Conservation (phyloP, 2,888 invertebrate species). For the Calliopum simillimum region DNA sequence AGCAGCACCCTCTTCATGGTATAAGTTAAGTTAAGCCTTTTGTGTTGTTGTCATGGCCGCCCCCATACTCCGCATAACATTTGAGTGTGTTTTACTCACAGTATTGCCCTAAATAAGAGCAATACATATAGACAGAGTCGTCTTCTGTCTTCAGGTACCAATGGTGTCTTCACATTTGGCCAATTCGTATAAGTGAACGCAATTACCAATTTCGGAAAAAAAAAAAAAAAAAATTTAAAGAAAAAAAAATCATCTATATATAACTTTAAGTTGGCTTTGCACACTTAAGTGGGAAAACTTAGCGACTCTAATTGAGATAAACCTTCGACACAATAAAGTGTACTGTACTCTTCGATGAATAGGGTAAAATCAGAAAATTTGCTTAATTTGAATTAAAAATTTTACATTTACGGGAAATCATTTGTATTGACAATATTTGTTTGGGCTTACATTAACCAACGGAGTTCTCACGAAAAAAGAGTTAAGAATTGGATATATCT, state of each 20-base stretch:
- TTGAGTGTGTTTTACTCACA: neutral
- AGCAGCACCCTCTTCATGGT: slow-evolving; percentile 3
- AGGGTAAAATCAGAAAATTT: too few species aligned
- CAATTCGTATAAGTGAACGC: slow-evolving; percentile 30
- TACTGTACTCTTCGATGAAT: neutral
- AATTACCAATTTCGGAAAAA: neutral
- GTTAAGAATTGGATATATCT: too few species aligned
- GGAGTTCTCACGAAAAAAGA: too few species aligned
- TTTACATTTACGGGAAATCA: too few species aligned
- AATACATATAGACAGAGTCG: slow-evolving; percentile 1
- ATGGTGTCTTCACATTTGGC: slow-evolving; percentile 40
- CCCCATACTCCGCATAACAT: neutral
- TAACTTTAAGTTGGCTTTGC: too few species aligned
- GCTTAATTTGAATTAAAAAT: too few species aligned
- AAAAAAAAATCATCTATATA: neutral
- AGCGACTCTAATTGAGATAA: neutral
- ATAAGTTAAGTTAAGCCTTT: neutral
- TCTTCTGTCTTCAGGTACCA: neutral
- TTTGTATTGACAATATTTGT: too few species aligned
- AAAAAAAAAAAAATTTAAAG: slow-evolving; percentile 4
- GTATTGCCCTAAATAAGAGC: neutral
- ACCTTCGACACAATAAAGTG: neutral
- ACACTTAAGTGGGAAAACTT: too few species aligned
- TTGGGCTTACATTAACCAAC: too few species aligned
- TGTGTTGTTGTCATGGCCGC: neutral